phyloP scores from a whole-genome alignment of 2,113 vertebrate species.

The Poeciliopsis occidentalis region DNA sequence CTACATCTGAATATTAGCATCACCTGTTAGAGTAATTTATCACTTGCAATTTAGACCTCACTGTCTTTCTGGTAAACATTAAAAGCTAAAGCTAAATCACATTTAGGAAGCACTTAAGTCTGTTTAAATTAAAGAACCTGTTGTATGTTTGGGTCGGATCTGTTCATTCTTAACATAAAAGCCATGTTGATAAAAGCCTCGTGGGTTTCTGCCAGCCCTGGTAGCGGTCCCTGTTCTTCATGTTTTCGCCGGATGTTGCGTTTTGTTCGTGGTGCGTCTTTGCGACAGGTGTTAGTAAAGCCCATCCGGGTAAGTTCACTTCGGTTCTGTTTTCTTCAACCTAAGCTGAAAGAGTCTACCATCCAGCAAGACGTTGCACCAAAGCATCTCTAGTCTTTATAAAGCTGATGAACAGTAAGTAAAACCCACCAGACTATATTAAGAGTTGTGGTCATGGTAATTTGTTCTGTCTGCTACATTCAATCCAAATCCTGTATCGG shows the following conservation, averaged over 20 bases:
- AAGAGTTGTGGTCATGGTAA: background rate
- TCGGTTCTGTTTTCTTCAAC: conserved; percentile 19
- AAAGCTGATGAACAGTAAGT: conserved; percentile 1
- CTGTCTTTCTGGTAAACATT: background rate
- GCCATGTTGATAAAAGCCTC: conserved; percentile 24
- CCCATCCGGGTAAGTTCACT: conserved; percentile 44
- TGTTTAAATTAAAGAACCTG: background rate
- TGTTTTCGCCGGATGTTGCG: background rate
- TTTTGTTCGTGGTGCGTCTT: background rate
- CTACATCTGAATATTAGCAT: background rate
- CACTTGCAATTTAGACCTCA: background rate
- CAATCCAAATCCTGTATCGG: background rate
- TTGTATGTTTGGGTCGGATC: too few relatives aligned
- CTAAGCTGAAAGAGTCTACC: background rate
- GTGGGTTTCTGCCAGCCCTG: background rate
- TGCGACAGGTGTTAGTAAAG: conserved; percentile 8
- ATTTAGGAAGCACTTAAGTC: background rate
- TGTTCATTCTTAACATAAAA: too few relatives aligned
- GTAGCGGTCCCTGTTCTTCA: background rate
- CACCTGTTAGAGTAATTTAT: background rate
- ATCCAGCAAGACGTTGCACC: background rate
- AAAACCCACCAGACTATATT: background rate
- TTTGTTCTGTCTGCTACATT: background rate
- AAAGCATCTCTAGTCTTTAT: conserved; percentile 7
- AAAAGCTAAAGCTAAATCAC: background rate